Conservation (phyloP, 2,797 vertebrate species). For the Pantherophis alleghaniensis region DNA sequence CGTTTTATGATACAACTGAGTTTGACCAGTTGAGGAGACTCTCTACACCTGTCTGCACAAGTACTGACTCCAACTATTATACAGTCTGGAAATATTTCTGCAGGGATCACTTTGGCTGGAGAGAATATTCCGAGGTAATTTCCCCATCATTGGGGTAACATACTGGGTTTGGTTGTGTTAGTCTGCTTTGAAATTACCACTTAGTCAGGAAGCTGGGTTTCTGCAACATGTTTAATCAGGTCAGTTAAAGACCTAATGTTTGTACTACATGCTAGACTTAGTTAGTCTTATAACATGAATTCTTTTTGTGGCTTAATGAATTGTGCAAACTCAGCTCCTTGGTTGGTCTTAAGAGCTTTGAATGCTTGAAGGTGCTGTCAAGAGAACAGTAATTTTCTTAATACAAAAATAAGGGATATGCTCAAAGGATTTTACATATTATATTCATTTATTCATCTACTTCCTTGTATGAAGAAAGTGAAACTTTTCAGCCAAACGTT, state of each 20-base stretch:
- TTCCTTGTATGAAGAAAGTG: background rate
- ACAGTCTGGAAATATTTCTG: conserved; percentile 98
- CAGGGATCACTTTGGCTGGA: conserved; percentile 99
- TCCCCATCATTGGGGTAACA: background rate
- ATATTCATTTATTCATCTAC: background rate
- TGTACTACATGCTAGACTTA: background rate
- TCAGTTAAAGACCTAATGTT: background rate
- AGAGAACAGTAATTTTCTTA: background rate
- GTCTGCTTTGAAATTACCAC: background rate
- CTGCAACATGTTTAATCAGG: background rate
- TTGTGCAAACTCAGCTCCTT: background rate
- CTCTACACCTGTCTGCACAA: conserved; percentile 82
- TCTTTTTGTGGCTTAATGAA: background rate
- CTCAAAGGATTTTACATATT: background rate
- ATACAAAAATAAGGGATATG: background rate
- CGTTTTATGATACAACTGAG: conserved; percentile 84
- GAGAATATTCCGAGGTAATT: conserved; percentile 95
- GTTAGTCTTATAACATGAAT: background rate
- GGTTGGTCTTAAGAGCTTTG: background rate
- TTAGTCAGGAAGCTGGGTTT: background rate
- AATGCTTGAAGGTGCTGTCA: background rate
- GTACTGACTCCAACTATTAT: conserved; percentile 83
- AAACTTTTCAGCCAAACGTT: background rate
- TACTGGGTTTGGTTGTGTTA: too few species aligned
- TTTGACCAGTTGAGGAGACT: conserved; percentile 91